Evolutionary conservation across 1,140 invertebrate species (phyloP).

Genomic region (Cydia splendana): DNA sequence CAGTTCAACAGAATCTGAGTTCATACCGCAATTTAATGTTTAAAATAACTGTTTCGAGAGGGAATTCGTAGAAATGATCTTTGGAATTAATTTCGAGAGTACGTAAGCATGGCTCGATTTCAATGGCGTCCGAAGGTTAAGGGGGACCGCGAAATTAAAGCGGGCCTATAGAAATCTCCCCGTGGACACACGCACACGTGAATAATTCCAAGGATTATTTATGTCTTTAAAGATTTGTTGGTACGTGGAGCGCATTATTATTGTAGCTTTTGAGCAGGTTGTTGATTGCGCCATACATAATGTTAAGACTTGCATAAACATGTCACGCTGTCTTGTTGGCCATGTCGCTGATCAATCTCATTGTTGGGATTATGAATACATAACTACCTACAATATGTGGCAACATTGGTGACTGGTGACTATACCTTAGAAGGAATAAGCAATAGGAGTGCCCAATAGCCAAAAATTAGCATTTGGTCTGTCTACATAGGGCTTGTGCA

Average conservation of each 20-base stretch:
- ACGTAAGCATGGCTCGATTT: conserved; percentile 22
- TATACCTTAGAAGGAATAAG: no score
- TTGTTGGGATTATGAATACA: background rate
- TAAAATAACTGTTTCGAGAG: conserved; percentile 2
- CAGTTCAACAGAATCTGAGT: background rate
- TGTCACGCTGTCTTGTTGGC: conserved; percentile 17
- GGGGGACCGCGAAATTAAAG: conserved; percentile 22
- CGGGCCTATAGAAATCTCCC: conserved; percentile 2
- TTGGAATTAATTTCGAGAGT: conserved; percentile 21
- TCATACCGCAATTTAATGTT: background rate
- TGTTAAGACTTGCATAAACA: conserved; percentile 8
- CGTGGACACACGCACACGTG: conserved; percentile 4
- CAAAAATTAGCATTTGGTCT: no score
- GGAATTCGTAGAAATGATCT: conserved; percentile 24
- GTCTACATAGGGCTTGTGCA: no score
- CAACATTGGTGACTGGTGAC: background rate
- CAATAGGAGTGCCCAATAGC: no score
- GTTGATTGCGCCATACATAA: background rate
- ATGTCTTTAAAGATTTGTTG: background rate
- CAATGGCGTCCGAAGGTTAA: conserved; percentile 8
- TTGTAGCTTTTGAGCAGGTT: background rate
- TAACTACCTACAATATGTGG: background rate
- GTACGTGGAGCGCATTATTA: conserved; percentile 4
- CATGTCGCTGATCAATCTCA: background rate
- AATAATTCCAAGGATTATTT: background rate